Percentiles rank a stretch among this genome's conserved stretches.
Conservation (phyloP, 2,113 vertebrate species). For the Trichomycterus rosablanca region DNA sequence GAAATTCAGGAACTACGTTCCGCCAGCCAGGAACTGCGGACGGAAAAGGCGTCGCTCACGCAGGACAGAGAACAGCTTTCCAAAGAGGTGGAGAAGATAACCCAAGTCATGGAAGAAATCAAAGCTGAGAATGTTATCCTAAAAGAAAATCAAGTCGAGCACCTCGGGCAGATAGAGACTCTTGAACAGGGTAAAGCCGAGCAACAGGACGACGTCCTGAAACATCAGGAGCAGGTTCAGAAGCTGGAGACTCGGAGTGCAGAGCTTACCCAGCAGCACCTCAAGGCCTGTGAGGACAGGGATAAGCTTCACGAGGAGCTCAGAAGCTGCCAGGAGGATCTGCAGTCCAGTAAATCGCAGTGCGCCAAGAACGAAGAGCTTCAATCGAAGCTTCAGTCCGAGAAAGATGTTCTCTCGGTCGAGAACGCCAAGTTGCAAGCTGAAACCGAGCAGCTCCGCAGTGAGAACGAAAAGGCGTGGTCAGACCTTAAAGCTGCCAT, state of each 20-base stretch:
- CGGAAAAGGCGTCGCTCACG: constrained; percentile 54
- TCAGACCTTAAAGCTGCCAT: constrained; percentile 52
- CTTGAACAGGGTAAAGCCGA: constrained; percentile 60
- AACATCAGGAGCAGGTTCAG: constrained; percentile 56
- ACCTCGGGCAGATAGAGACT: constrained; percentile 59
- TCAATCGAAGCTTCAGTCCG: constrained; percentile 56
- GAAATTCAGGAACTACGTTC: constrained; percentile 66
- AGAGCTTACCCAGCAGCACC: constrained; percentile 69
- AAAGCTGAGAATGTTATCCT: constrained; percentile 65
- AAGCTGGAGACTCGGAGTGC: constrained; percentile 59
- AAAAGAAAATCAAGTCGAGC: constrained; percentile 46
- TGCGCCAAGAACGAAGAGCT: constrained; percentile 64
- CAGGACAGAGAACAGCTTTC: constrained; percentile 62
- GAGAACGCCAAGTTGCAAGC: constrained; percentile 61
- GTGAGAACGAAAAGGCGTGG: constrained; percentile 58
- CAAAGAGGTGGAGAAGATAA: constrained; percentile 58
- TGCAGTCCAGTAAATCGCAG: constrained; percentile 62
- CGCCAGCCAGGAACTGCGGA: constrained; percentile 56
- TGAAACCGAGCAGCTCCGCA: constrained; percentile 62
- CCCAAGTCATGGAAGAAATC: constrained; percentile 59
- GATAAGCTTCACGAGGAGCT: constrained; percentile 70
- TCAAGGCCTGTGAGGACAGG: constrained; percentile 68
- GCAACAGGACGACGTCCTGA: constrained; percentile 51
- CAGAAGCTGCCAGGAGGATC: constrained; percentile 65
- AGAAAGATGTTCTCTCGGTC: constrained; percentile 66